phyloP scores from a whole-genome alignment of 2,888 invertebrate species.

The Yponomeuta malinellus region DNA sequence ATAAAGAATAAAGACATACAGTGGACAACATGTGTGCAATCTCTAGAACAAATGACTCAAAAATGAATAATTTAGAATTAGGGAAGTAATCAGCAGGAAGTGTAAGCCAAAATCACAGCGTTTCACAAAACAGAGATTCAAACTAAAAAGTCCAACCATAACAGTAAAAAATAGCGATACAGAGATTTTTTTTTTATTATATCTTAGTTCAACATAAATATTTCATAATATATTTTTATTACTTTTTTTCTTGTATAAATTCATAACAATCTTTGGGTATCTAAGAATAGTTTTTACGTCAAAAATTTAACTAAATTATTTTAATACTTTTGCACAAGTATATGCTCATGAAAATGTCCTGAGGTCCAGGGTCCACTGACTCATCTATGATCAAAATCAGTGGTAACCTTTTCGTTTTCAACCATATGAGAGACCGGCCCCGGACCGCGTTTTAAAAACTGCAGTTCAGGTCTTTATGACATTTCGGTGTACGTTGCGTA shows the following conservation, averaged over 20 bases:
- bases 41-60: too few species aligned
- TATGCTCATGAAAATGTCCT: not conserved
- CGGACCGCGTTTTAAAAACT: too few species aligned
- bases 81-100: too few species aligned
- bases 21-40: too few species aligned
- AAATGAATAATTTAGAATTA: too few species aligned
- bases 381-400: too few species aligned
- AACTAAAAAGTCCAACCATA: slow-evolving; percentile 50
- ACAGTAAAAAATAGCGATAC: slow-evolving; percentile 35
- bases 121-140: slow-evolving; percentile 35
- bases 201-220: slow-evolving; percentile 74
- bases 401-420: too few species aligned
- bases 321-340: not conserved
- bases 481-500: too few species aligned
- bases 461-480: too few species aligned
- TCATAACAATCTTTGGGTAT: slow-evolving; percentile 75
- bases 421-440: too few species aligned
- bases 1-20: too few species aligned
- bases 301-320: slow-evolving; percentile 13
- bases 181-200: slow-evolving; percentile 70
- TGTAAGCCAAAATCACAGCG: slow-evolving; percentile 19
- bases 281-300: slow-evolving; percentile 36
- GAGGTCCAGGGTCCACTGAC: not conserved
- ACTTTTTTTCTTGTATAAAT: slow-evolving; percentile 51
- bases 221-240: slow-evolving; percentile 36